phyloP scores from a whole-genome alignment of 2,797 vertebrate genomes.

The Acipenser transmontanus region DNA sequence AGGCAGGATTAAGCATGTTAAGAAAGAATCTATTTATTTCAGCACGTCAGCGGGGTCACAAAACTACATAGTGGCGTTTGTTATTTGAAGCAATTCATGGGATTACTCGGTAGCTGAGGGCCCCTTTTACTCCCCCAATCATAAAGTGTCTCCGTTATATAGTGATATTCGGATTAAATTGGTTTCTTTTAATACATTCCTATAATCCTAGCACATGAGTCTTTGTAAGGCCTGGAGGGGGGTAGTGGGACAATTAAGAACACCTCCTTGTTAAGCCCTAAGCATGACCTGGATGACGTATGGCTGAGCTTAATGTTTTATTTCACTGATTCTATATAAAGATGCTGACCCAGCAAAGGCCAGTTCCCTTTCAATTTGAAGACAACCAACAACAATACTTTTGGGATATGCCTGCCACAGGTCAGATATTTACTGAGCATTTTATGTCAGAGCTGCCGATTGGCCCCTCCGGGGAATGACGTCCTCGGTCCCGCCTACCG shows the following conservation, averaged over 20 bases:
- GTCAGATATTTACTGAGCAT: too few species aligned
- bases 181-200: slow-evolving; percentile 43
- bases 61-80: slow-evolving; percentile 41
- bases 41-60: slow-evolving; percentile 50
- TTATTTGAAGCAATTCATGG: slow-evolving; percentile 47
- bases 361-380: too few species aligned
- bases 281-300: too few species aligned
- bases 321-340: too few species aligned
- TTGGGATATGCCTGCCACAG: too few species aligned
- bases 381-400: too few species aligned
- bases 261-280: slow-evolving; percentile 28
- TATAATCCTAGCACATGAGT: slow-evolving; percentile 52
- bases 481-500: too few species aligned
- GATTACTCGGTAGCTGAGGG: slow-evolving; percentile 44
- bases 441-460: too few species aligned
- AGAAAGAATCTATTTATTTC: slow-evolving; percentile 76
- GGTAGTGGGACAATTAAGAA: slow-evolving; percentile 44
- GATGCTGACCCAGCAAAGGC: too few species aligned
- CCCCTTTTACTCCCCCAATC: slow-evolving; percentile 26
- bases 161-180: slow-evolving; percentile 49
- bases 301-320: too few species aligned
- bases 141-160: slow-evolving; percentile 26
- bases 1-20: slow-evolving; percentile 75
- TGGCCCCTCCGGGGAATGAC: too few species aligned
- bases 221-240: slow-evolving; percentile 40